A percentile compares a stretch with the other conserved stretches of the same genome.
phyloP scores from a whole-genome alignment of 2,113 vertebrate species.

The Pachyramphus minor region DNA sequence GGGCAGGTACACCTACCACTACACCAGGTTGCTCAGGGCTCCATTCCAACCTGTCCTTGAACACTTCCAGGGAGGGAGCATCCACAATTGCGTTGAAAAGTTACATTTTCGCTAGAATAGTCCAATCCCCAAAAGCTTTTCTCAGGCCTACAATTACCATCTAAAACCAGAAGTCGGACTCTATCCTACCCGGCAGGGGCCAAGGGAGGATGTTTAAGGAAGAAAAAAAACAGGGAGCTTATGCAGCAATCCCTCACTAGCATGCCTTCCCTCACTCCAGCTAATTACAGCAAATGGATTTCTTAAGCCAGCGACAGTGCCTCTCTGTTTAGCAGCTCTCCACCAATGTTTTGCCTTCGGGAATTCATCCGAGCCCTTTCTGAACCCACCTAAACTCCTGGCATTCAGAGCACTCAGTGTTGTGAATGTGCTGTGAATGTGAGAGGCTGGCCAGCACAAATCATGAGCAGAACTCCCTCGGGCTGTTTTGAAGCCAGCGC shows the following conservation, averaged over 20 bases:
- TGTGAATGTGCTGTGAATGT: not conserved
- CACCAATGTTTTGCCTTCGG: accelerated
- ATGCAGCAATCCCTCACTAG: accelerated
- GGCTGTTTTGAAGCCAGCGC: not conserved
- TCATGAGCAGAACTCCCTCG: not conserved
- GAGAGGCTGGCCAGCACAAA: not conserved
- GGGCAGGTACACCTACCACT: not conserved
- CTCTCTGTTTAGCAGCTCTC: not conserved
- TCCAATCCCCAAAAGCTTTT: not conserved
- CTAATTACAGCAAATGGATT: not conserved
- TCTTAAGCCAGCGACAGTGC: accelerated
- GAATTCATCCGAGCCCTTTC: not conserved
- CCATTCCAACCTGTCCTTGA: not conserved
- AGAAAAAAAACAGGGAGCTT: not conserved
- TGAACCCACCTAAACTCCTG: not conserved
- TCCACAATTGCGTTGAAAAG: not conserved
- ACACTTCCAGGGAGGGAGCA: not conserved
- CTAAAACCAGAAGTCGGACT: not conserved
- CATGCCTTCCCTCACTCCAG: not conserved
- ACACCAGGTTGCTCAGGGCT: not conserved
- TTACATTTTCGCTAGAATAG: not conserved
- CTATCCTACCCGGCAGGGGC: not conserved
- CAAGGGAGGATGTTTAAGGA: not conserved
- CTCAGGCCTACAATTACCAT: not conserved
- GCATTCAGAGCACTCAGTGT: not conserved